These are phyloP conservation scores for Nymphalis io DNA, from an alignment of 1,140 invertebrate genomes.

Conservation along the genomic window DNA sequence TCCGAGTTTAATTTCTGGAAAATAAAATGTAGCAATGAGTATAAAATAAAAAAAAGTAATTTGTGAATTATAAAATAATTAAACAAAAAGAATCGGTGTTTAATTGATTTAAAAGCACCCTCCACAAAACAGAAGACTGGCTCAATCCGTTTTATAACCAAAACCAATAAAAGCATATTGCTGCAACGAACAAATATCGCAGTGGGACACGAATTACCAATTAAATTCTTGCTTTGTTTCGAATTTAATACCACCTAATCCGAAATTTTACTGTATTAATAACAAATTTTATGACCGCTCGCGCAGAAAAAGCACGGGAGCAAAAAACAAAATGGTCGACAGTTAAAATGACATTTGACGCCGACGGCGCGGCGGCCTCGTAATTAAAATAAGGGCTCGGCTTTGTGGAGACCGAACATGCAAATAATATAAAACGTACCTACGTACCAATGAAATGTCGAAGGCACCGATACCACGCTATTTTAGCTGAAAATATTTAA, in stretches of 20 bases:
- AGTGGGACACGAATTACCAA: constrained; percentile 68
- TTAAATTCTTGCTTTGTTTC: constrained; percentile 78
- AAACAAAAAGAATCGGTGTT: constrained; percentile 17
- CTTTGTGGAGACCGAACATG: constrained; percentile 27
- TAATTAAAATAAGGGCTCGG: constrained; percentile 55
- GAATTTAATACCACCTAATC: constrained; percentile 77
- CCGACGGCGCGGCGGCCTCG: constrained; percentile 35
- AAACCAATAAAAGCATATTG: constrained; percentile 73
- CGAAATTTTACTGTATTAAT: constrained; percentile 78
- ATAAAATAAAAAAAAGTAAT: not conserved
- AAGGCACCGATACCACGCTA: not conserved
- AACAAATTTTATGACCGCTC: constrained; percentile 71
- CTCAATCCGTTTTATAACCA: constrained; percentile 56
- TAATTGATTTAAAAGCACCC: constrained; percentile 41
- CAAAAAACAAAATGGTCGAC: constrained; percentile 55
- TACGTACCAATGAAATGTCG: not conserved
- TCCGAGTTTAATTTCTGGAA: constrained; percentile 17
- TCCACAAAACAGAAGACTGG: constrained; percentile 11
- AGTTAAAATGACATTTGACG: constrained; percentile 70
- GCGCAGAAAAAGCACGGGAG: constrained; percentile 63
- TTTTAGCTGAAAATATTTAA: not conserved
- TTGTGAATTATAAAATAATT: constrained; percentile 5
- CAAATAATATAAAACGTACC: constrained; percentile 2
- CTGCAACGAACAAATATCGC: constrained; percentile 45
- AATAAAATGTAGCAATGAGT: not conserved